A percentile compares a stretch with the other conserved stretches of the same genome.
Conservation (phyloP, 2,113 vertebrate genomes). For the Cisticola juncidis region DNA sequence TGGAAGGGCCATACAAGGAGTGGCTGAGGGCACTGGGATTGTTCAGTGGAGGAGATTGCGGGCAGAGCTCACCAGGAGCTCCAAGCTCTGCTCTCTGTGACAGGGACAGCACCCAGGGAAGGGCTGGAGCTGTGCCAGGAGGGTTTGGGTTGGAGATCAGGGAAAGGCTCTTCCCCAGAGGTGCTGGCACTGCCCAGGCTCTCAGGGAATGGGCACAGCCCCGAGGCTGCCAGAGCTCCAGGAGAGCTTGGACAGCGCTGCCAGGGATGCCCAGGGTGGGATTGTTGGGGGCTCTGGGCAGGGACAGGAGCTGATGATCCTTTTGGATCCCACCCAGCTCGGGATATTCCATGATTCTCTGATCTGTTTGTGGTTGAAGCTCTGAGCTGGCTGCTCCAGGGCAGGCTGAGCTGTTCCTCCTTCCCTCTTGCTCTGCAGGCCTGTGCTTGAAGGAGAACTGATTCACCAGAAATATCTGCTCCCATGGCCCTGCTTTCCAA, state of each 20-base stretch:
- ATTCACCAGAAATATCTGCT: background rate
- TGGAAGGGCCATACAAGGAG: background rate
- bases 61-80: background rate
- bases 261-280: background rate
- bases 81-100: background rate
- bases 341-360: background rate
- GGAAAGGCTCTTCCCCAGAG: background rate
- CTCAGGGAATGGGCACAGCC: background rate
- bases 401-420: background rate
- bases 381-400: background rate
- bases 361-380: background rate
- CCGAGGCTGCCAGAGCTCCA: background rate
- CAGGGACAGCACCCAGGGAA: background rate
- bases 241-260: accelerated
- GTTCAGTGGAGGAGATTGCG: background rate
- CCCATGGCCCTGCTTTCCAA: background rate
- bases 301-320: accelerated
- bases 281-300: background rate
- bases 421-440: background rate
- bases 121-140: accelerated
- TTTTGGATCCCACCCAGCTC: background rate
- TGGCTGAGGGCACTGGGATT: background rate
- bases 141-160: accelerated
- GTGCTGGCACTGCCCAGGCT: background rate
- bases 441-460: background rate